These are phyloP conservation scores for Hydrolagus colliei DNA, from an alignment of 2,797 vertebrate species.

Conservation along the genomic window DNA sequence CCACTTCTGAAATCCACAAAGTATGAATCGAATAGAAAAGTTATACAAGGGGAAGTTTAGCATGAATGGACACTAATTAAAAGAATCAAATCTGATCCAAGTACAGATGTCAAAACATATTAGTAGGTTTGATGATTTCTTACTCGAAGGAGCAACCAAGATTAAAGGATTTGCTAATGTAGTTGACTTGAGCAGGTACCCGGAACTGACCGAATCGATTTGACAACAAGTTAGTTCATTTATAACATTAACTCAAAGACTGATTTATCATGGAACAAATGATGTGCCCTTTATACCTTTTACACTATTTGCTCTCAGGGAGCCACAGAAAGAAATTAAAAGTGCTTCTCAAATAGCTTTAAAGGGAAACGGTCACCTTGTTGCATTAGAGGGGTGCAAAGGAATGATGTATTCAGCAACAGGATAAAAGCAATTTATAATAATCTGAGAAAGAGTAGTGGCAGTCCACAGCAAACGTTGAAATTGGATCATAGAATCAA, in stretches of 20 bases:
- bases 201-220: conserved; percentile 83
- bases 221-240: conserved; percentile 93
- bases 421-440: not conserved
- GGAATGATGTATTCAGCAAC: not conserved
- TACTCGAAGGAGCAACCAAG: conserved; percentile 84
- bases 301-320: conserved; percentile 66
- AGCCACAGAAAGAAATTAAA: conserved; percentile 42
- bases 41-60: conserved; percentile 56
- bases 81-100: conserved; percentile 90
- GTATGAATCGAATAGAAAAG: conserved; percentile 16
- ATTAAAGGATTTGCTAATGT: conserved; percentile 98
- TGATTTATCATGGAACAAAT: conserved; percentile 74
- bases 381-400: not conserved
- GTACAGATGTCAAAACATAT: conserved; percentile 91
- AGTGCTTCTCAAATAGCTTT: not conserved
- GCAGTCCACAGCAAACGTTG: too few relatives aligned
- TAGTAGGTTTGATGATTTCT: conserved; percentile 84
- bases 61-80: conserved; percentile 89
- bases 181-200: conserved; percentile 85
- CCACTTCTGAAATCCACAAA: conserved; percentile 18
- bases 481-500: too few relatives aligned
- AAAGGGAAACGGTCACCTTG: not conserved
- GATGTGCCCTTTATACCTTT: conserved; percentile 69
- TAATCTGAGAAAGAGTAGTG: too few relatives aligned
- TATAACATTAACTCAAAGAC: conserved; percentile 84